phyloP scores from a whole-genome alignment of 1,140 invertebrate genomes.

The Proctacanthus coquilletti region DNA sequence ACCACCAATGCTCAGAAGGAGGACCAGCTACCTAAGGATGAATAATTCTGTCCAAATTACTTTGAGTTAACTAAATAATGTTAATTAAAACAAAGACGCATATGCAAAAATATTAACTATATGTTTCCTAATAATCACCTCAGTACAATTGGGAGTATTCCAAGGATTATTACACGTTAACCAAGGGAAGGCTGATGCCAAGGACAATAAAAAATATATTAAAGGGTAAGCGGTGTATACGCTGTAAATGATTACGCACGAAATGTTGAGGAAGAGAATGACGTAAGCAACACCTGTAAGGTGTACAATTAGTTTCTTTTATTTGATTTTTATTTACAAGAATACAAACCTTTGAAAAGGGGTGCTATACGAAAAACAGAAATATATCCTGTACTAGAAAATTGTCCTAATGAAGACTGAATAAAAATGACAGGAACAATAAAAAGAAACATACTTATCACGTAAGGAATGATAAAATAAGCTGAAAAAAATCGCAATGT shows the following conservation, averaged over 20 bases:
- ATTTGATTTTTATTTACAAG: background rate
- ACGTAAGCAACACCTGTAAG: background rate
- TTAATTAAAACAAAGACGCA: no score
- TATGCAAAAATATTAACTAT: no score
- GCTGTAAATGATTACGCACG: background rate
- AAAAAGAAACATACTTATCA: no score
- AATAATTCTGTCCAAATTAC: no score
- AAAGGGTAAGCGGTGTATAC: background rate
- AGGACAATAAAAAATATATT: background rate
- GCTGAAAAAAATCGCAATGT: no score
- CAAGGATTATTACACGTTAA: slow-evolving; percentile 15
- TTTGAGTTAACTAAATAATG: background rate
- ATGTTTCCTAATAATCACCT: no score
- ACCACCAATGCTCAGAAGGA: no score
- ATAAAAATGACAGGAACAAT: background rate
- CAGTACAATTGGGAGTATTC: slow-evolving; percentile 18
- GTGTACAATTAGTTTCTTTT: background rate
- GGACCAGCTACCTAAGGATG: no score
- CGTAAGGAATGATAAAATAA: no score
- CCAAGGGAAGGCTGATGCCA: background rate
- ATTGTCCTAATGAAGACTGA: background rate
- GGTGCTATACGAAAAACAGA: background rate
- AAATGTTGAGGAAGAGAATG: background rate
- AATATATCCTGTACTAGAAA: background rate
- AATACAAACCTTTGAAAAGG: background rate